Base-by-base conservation (phyloP, 2,888 invertebrate species). In the Lepeophtheirus nordmannii region DNA sequence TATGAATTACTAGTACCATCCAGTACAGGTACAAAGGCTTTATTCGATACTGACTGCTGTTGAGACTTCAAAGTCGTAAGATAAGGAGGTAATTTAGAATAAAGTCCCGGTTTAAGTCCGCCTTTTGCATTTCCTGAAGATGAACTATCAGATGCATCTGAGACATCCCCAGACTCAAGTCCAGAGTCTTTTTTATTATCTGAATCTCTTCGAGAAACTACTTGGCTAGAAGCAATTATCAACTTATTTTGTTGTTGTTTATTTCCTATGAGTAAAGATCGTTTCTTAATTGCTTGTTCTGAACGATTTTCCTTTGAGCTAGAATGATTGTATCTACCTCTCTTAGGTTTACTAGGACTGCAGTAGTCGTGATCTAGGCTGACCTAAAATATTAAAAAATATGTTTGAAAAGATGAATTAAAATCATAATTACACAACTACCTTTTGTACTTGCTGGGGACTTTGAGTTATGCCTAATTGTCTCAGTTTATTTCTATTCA, bases 311-410 rank as follows among this genome's bases (percentile, higher is more conserved):
- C 53, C 17, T 62, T 62, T 56, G 53, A 53, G 14, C 37, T 63
- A 1, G 56, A 53, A 41, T 20, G 5, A 53, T 22, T 63, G 20
- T 20, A 53, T n/a, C 37, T 22, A 38, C 61, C 61, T 61, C 61
- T 22, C 61, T 61, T 61, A 7, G 37, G n/a, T 37, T 61, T 61
- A 11, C n/a, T 41, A 7, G 71, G 67, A 22, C 71, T 72, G 70
- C 82, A 82, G 71, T 83, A 83, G 73, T 81, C 81, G 71, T 83
- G 83, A 72, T 83, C 83, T 68, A 80, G 73, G 74, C 71, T 77
- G 72, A 70, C 72, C 71, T 46, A 46, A 2, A 46, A 8, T 3
- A 46, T 5, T 17, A 14, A 46, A 17, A 46, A 46, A 46, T 5
- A 46, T 46, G n/a, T n/a, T n/a, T n/a, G n/a, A n/a, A n/a, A 14